phyloP scores from a whole-genome alignment of 92 coral and sea anemone genomes.

The Epizoanthus fatuus region DNA sequence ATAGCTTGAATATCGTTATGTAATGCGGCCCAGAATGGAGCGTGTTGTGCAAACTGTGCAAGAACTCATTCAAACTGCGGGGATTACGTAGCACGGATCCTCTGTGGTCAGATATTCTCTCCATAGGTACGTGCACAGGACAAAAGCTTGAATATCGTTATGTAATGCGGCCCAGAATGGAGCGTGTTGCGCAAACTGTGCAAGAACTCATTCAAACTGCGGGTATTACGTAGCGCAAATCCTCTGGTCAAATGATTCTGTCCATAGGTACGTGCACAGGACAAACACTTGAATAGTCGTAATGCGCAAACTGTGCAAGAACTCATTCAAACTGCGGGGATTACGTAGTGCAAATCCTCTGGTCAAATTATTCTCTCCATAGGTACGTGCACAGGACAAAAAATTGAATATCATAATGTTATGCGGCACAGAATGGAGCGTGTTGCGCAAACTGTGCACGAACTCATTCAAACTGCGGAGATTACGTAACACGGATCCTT shows the following conservation, averaged over 20 bases:
- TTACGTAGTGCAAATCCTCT: neutral
- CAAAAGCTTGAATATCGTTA: too few species aligned
- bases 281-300: too few species aligned
- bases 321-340: slow-evolving; percentile 54
- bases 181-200: slow-evolving; percentile 66
- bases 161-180: slow-evolving; percentile 62
- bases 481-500: slow-evolving; percentile 9
- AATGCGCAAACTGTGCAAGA: slow-evolving; percentile 55
- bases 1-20: too few species aligned
- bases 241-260: too few species aligned
- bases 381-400: too few species aligned
- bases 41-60: slow-evolving; percentile 63
- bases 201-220: slow-evolving; percentile 60
- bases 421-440: slow-evolving; percentile 68
- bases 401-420: too few species aligned
- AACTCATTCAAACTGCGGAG: slow-evolving; percentile 56
- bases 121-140: too few species aligned
- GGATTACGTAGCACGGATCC: neutral
- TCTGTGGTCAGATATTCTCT: too few species aligned
- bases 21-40: slow-evolving; percentile 68
- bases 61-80: slow-evolving; percentile 60
- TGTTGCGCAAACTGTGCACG: slow-evolving; percentile 57
- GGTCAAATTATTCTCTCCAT: too few species aligned
- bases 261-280: too few species aligned
- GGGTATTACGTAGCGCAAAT: slow-evolving; percentile 1